These are phyloP conservation scores for Dipus sagitta DNA, from an alignment of 2,797 vertebrate species.

Conservation along the genomic window DNA sequence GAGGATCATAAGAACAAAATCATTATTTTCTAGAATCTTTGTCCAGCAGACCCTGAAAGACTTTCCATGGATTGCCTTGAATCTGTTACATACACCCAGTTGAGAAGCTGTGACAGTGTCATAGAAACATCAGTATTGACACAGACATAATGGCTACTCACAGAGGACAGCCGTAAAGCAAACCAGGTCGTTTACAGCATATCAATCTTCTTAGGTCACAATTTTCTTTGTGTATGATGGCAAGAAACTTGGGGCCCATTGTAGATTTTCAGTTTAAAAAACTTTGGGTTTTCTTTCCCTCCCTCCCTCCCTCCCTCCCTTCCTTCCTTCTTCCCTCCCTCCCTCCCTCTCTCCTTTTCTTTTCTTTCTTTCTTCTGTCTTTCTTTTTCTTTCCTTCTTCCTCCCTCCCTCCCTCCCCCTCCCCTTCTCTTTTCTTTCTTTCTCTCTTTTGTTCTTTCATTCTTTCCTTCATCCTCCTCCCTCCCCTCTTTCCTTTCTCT, in stretches of 20 bases:
- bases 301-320: too few relatives aligned
- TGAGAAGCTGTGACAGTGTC: conserved; percentile 56
- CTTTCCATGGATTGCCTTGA: conserved; percentile 11
- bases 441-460: too few relatives aligned
- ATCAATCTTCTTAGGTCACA: conserved; percentile 27
- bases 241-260: neutral
- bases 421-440: too few relatives aligned
- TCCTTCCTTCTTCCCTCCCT: too few relatives aligned
- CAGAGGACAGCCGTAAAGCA: conserved; percentile 34
- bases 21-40: conserved; percentile 68
- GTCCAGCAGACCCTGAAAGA: conserved; percentile 41
- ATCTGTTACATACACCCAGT: neutral
- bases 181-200: conserved; percentile 51
- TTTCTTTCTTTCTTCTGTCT: too few relatives aligned
- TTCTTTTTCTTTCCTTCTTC: too few relatives aligned
- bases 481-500: too few relatives aligned
- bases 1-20: conserved; percentile 51
- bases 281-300: neutral
- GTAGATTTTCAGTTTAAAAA: conserved; percentile 63
- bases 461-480: too few relatives aligned
- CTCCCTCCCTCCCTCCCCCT: too few relatives aligned
- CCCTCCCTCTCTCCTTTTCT: too few relatives aligned
- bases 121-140: conserved; percentile 69
- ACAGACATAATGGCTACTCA: neutral
- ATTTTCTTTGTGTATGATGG: conserved; percentile 48